Percentiles rank a stretch among this genome's conserved stretches.
These are phyloP conservation scores for Muraenolepis orangiensis DNA, from an alignment of 2,797 vertebrate genomes.

Conservation along the genomic window DNA sequence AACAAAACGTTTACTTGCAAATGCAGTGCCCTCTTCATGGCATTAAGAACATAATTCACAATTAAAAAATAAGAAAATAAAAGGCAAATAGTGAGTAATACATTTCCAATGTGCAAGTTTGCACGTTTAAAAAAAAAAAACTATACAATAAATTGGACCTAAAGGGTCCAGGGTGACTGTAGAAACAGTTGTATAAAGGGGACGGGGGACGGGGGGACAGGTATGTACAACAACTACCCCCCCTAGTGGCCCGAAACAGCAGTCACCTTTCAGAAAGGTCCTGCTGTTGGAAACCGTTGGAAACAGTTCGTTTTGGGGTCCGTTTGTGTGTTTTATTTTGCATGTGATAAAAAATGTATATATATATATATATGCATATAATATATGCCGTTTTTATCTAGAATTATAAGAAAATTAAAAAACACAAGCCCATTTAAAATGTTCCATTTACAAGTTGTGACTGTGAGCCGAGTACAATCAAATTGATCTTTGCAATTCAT, in stretches of 20 bases:
- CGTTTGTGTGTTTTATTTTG: slow-evolving; percentile 7
- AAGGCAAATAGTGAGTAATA: slow-evolving; percentile 76
- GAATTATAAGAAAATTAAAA: slow-evolving; percentile 54
- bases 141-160: slow-evolving; percentile 75
- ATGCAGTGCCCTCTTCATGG: slow-evolving; percentile 67
- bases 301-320: not conserved
- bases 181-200: slow-evolving; percentile 66
- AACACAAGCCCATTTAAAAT: slow-evolving; percentile 42
- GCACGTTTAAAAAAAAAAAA: slow-evolving; percentile 66
- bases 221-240: slow-evolving; percentile 75
- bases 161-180: slow-evolving; percentile 65
- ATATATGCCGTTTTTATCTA: slow-evolving; percentile 77
- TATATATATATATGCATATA: too few species aligned
- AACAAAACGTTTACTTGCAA: slow-evolving; percentile 74
- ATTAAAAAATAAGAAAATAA: slow-evolving; percentile 72
- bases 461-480: slow-evolving; percentile 70
- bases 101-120: slow-evolving; percentile 70
- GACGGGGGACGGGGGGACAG: slow-evolving; percentile 28
- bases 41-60: slow-evolving; percentile 69
- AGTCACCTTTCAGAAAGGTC: slow-evolving; percentile 55
- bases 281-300: slow-evolving; percentile 21
- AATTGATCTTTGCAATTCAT: slow-evolving; percentile 68
- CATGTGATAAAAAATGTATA: slow-evolving; percentile 68
- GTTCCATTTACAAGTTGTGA: slow-evolving; percentile 58
- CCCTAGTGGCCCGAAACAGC: slow-evolving; percentile 50